A percentile compares a stretch with the other conserved stretches of the same genome.
Evolutionary conservation across 2,113 vertebrate genomes (phyloP).

Genomic region (Fulmarus glacialis): DNA sequence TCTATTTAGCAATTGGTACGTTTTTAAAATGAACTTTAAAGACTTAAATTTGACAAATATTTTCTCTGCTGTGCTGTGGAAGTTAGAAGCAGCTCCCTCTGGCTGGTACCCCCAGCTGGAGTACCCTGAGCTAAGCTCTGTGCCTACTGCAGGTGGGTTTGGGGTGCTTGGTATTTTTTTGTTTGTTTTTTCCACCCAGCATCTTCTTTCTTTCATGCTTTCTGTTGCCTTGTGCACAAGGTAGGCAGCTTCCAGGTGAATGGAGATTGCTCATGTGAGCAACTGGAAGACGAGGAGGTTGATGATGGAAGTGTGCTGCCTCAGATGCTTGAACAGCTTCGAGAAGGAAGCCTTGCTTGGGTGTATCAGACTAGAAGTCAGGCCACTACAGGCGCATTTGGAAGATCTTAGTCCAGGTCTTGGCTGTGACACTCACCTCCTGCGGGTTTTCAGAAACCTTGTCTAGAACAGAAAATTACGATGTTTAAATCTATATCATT

Average conservation of each 20-base stretch:
- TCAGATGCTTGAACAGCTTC: background rate
- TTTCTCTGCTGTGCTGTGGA: background rate
- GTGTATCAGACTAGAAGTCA: background rate
- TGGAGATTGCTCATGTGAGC: background rate
- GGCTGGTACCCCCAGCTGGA: background rate
- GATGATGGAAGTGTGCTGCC: background rate
- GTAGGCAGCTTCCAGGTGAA: background rate
- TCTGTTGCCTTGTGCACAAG: background rate
- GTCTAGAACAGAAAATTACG: background rate
- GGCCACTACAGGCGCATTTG: rapidly evolving
- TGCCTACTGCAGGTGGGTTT: background rate
- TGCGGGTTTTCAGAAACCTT: background rate
- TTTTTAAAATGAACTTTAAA: background rate
- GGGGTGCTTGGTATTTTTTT: background rate
- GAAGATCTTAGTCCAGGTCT: background rate
- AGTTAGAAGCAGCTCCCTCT: background rate
- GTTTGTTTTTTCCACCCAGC: background rate
- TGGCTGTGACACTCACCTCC: background rate
- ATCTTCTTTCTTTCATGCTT: background rate
- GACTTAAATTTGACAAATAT: background rate
- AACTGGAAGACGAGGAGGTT: background rate
- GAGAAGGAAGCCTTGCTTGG: background rate
- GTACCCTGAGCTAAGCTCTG: background rate
- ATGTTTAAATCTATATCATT: background rate
- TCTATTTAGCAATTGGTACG: background rate